These are phyloP conservation scores for Orthonevra nobilis DNA, from an alignment of 2,888 invertebrate genomes.

Conservation along the genomic window DNA sequence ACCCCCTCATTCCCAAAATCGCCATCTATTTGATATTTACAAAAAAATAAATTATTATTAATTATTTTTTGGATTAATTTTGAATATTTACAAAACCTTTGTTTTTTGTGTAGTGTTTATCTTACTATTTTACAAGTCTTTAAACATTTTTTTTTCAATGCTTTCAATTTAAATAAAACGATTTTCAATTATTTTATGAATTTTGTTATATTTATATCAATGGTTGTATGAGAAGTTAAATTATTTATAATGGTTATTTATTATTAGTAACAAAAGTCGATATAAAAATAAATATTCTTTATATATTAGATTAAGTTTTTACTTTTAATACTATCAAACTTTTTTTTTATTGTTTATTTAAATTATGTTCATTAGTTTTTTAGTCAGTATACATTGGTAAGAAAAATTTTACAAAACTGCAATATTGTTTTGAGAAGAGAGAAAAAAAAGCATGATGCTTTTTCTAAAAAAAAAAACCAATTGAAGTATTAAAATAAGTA, in stretches of 20 bases:
- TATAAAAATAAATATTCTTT: conserved; percentile 65
- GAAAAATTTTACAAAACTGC: not conserved
- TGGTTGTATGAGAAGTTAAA: conserved; percentile 38
- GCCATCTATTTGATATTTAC: not conserved
- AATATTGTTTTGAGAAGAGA: no score
- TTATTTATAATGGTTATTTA: conserved; percentile 29
- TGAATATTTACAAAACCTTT: conserved; percentile 26
- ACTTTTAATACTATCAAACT: conserved; percentile 32
- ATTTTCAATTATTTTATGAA: conserved; percentile 24
- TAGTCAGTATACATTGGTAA: conserved; percentile 62
- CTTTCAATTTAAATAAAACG: conserved; percentile 18
- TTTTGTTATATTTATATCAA: conserved; percentile 35
- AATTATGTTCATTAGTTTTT: conserved; percentile 22
- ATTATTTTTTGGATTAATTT: not conserved
- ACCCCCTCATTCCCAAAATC: not conserved
- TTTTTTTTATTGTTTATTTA: conserved; percentile 14
- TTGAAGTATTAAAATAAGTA: no score
- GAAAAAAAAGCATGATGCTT: not conserved
- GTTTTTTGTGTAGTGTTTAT: not conserved
- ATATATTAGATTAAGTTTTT: conserved; percentile 19
- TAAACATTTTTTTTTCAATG: not conserved
- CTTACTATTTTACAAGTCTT: conserved; percentile 33
- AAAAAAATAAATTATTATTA: no score
- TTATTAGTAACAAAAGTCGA: conserved; percentile 65
- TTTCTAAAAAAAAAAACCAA: not conserved